Evolutionary conservation across 35 echinoderm and acorn worm species (phyloP), one percentile per base, ranked within the genome.

Genomic region (Diadema setosum): DNA sequence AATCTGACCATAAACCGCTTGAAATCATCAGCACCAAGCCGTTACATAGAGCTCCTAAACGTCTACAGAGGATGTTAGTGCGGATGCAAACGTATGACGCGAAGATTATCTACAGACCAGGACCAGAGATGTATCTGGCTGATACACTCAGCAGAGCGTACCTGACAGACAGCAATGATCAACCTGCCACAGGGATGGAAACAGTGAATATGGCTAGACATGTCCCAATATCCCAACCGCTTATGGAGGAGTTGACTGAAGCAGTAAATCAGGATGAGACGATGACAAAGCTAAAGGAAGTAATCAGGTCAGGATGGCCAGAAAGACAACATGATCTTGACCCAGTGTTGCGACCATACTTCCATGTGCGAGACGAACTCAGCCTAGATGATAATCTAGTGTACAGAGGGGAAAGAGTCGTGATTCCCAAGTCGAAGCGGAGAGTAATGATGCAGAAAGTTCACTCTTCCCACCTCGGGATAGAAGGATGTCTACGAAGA

Each of bases 401-500:
- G 17, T 58, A 3, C 26, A 58, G 2, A 58, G 24, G 26, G 29
- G 11, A 37, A 78, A 5, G 43, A 24, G 25, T 43, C 15, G 37
- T 25, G 16, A 23, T 46, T 12, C 69, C 82, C 29, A 59, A 65
- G 76, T 45, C 48, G 75, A 43, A 83, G 9, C n/a, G 82, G 57
- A 89, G 45, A 44, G 91, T 84, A 24, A 86, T 86, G 61, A 86
- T 74, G 59, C 5, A 86, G 31, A 56, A 60, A 67, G 75, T 81
- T 8, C 86, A 82, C 70, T 48, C 39, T 4, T 88, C 86, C 17
- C 92, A 94, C 46, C 23, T 94, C 4, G 92, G 92, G 37, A 90
- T 81, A 46, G 87, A 91, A 17, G 83, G 93, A 4, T 95, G 88
- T n/a, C 48, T 95, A 6, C 21, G 93, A 26, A 45, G 88, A 61